Base-by-base conservation (phyloP, 2,113 vertebrate species). In the Tragulus kanchil region DNA sequence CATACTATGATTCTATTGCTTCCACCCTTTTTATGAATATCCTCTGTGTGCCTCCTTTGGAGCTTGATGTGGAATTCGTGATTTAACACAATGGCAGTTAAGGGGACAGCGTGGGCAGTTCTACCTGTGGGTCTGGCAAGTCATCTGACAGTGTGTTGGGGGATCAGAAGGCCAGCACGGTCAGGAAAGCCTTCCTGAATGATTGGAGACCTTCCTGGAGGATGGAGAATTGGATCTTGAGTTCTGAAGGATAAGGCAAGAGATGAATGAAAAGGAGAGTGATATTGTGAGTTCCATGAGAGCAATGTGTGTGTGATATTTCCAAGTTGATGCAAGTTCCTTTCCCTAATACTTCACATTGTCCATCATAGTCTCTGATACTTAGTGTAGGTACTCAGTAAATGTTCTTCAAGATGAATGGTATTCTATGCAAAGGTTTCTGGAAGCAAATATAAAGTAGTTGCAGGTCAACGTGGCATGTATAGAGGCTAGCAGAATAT, bases 221-320 rank as follows among this genome's bases (percentile, higher is more conserved):
- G 25, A 62, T 75, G 25, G n/a, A 56, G 77, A 67, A 65, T 90
- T 90, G 71, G n/a, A 79, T 75, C 85, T 92, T 90, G 28, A 61
- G 28, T 79, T 88, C 69, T 94, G 61, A 89, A 89, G 61, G n/a
- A 56, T 87, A 62, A 87, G n/a, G n/a, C 19, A 79, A 48, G 48
- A 86, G 62, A 62, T 85, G 25, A 21, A 62, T 85, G 25, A 21
- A 90, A 84, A 85, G 58, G 45, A 61, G 28, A 62, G 8, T 36
- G 50, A 58, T 25, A n/a, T 9, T 88, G 23, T 94, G 45, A 77
- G 21, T 31, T 61, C 84, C n/a, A 17, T 45, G 17, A 84, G n/a
- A 64, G 4, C 36, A 81, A 17, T 50, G 25, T 64, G 6, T 93
- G n/a, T 2, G 31, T 89, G 77, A n/a, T 28, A 17, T 73, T 52